Conservation (phyloP, 92 coral and sea anemone genomes). For the Parazoanthus atlanticus region DNA sequence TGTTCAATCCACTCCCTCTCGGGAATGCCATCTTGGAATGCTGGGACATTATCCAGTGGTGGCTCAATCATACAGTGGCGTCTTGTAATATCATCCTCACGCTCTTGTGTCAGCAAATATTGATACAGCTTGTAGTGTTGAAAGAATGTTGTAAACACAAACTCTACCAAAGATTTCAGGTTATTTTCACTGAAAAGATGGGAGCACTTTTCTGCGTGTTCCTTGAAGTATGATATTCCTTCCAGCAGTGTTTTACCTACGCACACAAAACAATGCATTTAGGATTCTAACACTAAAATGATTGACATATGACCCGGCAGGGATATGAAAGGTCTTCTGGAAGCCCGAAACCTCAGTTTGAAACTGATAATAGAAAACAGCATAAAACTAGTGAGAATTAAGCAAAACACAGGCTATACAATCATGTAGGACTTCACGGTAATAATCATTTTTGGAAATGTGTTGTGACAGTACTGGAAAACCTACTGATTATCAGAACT, state of each 20-base stretch:
- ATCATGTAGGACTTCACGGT: too few species aligned
- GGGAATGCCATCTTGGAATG: constrained; percentile 63
- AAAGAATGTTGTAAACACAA: constrained; percentile 66
- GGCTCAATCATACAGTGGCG: constrained; percentile 63
- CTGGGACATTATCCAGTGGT: constrained; percentile 27
- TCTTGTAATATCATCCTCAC: constrained; percentile 58
- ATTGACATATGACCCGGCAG: too few species aligned
- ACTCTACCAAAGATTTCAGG: constrained; percentile 70
- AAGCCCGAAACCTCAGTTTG: not conserved
- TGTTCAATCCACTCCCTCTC: constrained; percentile 74
- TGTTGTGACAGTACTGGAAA: too few species aligned
- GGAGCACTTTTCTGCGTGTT: constrained; percentile 33
- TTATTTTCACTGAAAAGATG: constrained; percentile 49
- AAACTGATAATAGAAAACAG: too few species aligned
- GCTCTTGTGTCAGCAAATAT: constrained; percentile 77
- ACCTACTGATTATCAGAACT: too few species aligned
- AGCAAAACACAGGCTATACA: too few species aligned
- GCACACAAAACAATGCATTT: not conserved
- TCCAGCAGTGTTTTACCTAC: constrained; percentile 61
- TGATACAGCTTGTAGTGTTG: constrained; percentile 85
- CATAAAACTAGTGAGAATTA: too few species aligned
- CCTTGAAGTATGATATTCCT: constrained; percentile 58
- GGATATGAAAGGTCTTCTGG: too few species aligned
- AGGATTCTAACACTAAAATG: not conserved
- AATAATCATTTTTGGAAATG: too few species aligned